Conservation (phyloP, 1,140 invertebrate species). For the Bursaphelenchus mucronatus region DNA sequence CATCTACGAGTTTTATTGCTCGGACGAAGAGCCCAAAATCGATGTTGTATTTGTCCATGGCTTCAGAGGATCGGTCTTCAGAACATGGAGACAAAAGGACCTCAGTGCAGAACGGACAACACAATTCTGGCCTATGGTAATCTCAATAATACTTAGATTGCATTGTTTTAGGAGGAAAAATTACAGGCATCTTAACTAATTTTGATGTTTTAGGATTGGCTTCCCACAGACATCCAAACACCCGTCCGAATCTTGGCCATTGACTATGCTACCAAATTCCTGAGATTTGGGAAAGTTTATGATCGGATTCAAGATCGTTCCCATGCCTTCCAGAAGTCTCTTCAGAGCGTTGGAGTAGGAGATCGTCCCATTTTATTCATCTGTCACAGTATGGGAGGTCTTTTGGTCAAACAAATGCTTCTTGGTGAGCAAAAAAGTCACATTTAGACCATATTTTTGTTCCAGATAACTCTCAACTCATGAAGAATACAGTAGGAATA, state of each 20-base stretch:
- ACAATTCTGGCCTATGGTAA: slow-evolving; percentile 44
- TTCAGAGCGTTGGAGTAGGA: slow-evolving; percentile 31
- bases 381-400: slow-evolving; percentile 44
- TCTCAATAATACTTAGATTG: background rate
- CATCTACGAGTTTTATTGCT: slow-evolving; percentile 37
- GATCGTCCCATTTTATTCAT: slow-evolving; percentile 38
- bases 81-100: slow-evolving; percentile 45
- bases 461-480: slow-evolving; percentile 32
- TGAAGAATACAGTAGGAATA: slow-evolving; percentile 40
- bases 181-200: slow-evolving; percentile 6
- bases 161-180: slow-evolving; percentile 9
- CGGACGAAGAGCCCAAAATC: slow-evolving; percentile 11
- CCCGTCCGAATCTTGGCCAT: slow-evolving; percentile 40
- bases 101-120: slow-evolving; percentile 25
- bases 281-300: slow-evolving; percentile 32
- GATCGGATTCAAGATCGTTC: slow-evolving; percentile 29
- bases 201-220: slow-evolving; percentile 37
- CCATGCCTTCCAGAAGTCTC: slow-evolving; percentile 20
- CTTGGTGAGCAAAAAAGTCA: slow-evolving; percentile 29
- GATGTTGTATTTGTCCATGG: slow-evolving; percentile 38
- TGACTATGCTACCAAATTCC: slow-evolving; percentile 41
- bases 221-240: slow-evolving; percentile 28
- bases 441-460: slow-evolving; percentile 27
- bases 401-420: slow-evolving; percentile 44
- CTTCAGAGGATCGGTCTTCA: slow-evolving; percentile 33